Base-by-base conservation (phyloP, 2,113 vertebrate genomes). In the Ailurus styani region DNA sequence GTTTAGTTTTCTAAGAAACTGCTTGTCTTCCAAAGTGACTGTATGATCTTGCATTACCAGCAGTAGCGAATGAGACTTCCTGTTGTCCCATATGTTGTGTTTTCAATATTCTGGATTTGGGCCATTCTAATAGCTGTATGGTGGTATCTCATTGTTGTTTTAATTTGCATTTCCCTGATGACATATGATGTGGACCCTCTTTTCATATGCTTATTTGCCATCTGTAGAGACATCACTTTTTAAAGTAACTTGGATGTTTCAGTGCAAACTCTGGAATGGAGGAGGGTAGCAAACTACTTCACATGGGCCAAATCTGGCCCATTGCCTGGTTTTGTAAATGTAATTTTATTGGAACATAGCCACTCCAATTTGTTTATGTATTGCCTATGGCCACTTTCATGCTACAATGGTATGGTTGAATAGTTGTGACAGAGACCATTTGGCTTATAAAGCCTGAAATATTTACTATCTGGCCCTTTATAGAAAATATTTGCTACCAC, bases 141-240 rank as follows among this genome's bases (percentile, higher is more conserved):
- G 73, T 79, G 52, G 31, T 60, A 94, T 88, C 75, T 94, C 62
- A 34, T 12, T 85, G 34, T 72, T 40, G 47, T 68, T 87, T 87
- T 94, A 94, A 70, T 78, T 87, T 79, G 62, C 60, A 70, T 70
- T 50, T 94, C 64, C 25, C 75, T 88, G 75, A 88, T 94, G 85
- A 70, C 62, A 60, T 87, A 50, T 31, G 50, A 81, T 60, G 85
- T 23, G 23, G 42, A 72, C 17, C 75, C 70, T 70, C 50, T 94
- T 81, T 94, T 94, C 85, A 72, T 94, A 70, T 94, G 40, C 68
- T 88, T 82, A 81, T 81, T 68, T 88, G 40, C 62, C 40, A 81
- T 88, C 75, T 88, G 75, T 82, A 88, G 40, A 57, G 34, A 90
- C 11, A 73, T 42, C 14, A 81, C 29, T 82, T 77, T 85, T 86